Evolutionary conservation across 2,797 vertebrate species (phyloP).

Genomic region (Diplodus puntazzo): DNA sequence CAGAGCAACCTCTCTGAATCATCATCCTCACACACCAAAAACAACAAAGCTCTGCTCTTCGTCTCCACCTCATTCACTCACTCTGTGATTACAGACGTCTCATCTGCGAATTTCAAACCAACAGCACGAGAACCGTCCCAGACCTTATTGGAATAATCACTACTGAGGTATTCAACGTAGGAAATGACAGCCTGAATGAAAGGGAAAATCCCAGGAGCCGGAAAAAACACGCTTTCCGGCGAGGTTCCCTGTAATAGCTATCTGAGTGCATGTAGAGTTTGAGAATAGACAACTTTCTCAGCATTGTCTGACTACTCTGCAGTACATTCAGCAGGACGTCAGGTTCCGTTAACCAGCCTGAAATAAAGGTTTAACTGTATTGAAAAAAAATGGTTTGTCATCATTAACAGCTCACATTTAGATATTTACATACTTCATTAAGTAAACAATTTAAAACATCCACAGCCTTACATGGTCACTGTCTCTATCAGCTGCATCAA

Average conservation of each 20-base stretch:
- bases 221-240: constrained; percentile 56
- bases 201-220: constrained; percentile 66
- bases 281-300: constrained; percentile 48
- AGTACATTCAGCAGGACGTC: constrained; percentile 26
- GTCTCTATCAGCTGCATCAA: not conserved
- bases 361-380: constrained; percentile 15
- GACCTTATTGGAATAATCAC: constrained; percentile 76
- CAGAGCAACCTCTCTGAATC: constrained; percentile 3
- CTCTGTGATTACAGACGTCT: constrained; percentile 66
- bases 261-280: constrained; percentile 44
- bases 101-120: constrained; percentile 52
- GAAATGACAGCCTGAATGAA: constrained; percentile 72
- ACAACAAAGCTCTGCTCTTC: constrained; percentile 40
- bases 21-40: constrained; percentile 25
- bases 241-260: constrained; percentile 56
- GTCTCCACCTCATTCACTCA: constrained; percentile 35
- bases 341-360: constrained; percentile 14
- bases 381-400: not conserved
- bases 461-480: constrained; percentile 15
- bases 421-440: not conserved
- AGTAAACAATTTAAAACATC: not conserved
- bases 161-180: constrained; percentile 58
- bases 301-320: constrained; percentile 21
- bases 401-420: not conserved
- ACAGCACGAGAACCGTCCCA: constrained; percentile 63